phyloP scores from a whole-genome alignment of 1,140 invertebrate genomes.

The Limonius californicus region DNA sequence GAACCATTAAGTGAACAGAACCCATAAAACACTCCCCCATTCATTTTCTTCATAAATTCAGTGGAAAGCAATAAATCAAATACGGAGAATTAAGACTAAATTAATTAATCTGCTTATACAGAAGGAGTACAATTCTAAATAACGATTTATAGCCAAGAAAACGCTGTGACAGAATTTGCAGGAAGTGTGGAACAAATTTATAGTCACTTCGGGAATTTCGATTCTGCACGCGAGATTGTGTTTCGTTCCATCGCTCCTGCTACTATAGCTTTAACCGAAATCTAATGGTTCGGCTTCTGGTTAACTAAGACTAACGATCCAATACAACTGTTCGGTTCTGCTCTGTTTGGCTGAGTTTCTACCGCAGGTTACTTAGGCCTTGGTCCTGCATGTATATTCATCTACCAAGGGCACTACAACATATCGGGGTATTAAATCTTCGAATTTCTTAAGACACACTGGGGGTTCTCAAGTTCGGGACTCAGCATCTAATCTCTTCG shows the following conservation, averaged over 20 bases:
- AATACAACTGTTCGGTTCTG: slow-evolving; percentile 3
- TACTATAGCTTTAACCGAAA: slow-evolving; percentile 1
- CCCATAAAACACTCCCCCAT: too few species aligned
- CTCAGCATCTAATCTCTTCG: too few species aligned
- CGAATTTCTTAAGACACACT: too few species aligned
- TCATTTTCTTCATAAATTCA: too few species aligned
- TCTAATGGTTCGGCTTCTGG: slow-evolving; percentile 7
- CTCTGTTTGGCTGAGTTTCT: background rate
- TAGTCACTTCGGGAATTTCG: slow-evolving; percentile 4
- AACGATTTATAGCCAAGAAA: slow-evolving; percentile 1
- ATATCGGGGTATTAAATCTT: too few species aligned
- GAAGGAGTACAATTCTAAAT: slow-evolving; percentile 8
- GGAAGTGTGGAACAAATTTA: background rate
- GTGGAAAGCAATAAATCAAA: slow-evolving; percentile 1
- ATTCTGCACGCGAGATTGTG: background rate
- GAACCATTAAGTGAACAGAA: too few species aligned
- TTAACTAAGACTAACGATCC: slow-evolving; percentile 13
- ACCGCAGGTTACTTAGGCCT: too few species aligned
- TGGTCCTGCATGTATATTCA: too few species aligned
- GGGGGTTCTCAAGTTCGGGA: too few species aligned
- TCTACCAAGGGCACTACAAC: too few species aligned
- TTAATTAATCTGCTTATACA: slow-evolving; percentile 1
- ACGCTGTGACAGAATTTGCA: slow-evolving; percentile 5
- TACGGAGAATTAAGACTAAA: background rate
- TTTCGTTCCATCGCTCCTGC: background rate